Percentiles rank a stretch among this genome's conserved stretches.
Conservation (phyloP, 30 jellyfish, hydroid and myxozoan species). For the Cassiopea xamachana region DNA sequence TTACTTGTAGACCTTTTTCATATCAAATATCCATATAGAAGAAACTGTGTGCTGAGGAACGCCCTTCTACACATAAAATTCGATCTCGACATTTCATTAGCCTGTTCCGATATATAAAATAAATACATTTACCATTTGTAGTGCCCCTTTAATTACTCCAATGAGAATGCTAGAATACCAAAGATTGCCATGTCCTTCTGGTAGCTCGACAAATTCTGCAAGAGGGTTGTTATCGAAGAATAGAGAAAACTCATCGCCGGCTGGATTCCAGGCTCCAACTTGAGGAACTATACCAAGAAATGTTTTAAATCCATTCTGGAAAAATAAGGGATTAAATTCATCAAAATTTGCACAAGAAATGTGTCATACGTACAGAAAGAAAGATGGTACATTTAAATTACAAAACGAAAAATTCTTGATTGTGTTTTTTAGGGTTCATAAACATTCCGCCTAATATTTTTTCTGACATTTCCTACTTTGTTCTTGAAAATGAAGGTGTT, state of each 20-base stretch:
- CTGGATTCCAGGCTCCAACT: conserved; percentile 91
- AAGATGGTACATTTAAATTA: neutral
- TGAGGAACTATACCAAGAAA: conserved; percentile 98
- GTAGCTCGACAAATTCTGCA: conserved; percentile 98
- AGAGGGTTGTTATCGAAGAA: conserved; percentile 92
- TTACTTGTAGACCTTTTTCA: too few species aligned
- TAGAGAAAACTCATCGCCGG: conserved; percentile 94
- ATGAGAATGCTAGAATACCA: conserved; percentile 94
- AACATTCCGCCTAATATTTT: too few species aligned
- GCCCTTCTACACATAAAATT: too few species aligned
- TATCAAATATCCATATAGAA: too few species aligned
- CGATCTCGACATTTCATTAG: neutral
- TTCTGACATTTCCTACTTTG: too few species aligned
- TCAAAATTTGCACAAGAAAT: neutral
- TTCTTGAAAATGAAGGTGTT: too few species aligned
- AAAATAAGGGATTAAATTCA: neutral
- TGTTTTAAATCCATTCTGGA: conserved; percentile 90
- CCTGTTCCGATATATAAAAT: neutral
- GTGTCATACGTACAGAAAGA: neutral
- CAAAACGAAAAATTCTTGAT: too few species aligned
- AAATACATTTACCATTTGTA: conserved; percentile 90
- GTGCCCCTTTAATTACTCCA: conserved; percentile 98
- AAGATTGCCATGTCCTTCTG: conserved; percentile 89
- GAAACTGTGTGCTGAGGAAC: too few species aligned
- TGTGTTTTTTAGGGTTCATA: too few species aligned